phyloP scores from a whole-genome alignment of 2,888 invertebrate genomes.

The Drosophila ustulata region DNA sequence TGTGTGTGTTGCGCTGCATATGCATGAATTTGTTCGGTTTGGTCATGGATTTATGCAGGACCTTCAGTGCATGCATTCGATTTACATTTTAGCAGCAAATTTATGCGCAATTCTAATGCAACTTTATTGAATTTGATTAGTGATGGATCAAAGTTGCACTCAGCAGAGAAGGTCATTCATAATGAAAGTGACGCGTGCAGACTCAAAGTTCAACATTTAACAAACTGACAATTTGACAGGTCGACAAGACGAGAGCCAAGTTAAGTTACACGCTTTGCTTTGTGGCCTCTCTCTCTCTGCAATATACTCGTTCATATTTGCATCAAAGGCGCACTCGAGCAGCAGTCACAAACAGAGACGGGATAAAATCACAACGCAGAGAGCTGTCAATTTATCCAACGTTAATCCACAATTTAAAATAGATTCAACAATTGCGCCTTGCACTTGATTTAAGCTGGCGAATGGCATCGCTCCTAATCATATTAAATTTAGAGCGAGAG shows the following conservation, averaged over 20 bases:
- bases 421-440: not conserved
- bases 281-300: not conserved
- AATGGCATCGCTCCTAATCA: not conserved
- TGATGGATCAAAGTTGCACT: slow-evolving; percentile 39
- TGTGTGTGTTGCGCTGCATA: slow-evolving; percentile 39
- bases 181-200: slow-evolving; percentile 34
- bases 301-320: not conserved
- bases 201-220: slow-evolving; percentile 15
- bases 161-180: slow-evolving; percentile 26
- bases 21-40: slow-evolving; percentile 49
- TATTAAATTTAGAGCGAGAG: slow-evolving; percentile 3
- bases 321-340: slow-evolving; percentile 15
- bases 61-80: slow-evolving; percentile 53
- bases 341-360: slow-evolving; percentile 1
- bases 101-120: slow-evolving; percentile 68
- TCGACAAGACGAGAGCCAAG: slow-evolving; percentile 18
- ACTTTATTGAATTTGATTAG: slow-evolving; percentile 74
- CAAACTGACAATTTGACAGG: slow-evolving; percentile 19
- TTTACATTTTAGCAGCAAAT: slow-evolving; percentile 50
- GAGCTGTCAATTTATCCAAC: slow-evolving; percentile 5
- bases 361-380: not conserved
- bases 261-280: slow-evolving; percentile 1
- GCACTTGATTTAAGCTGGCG: not conserved
- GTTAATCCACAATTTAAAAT: no score
- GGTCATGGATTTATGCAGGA: slow-evolving; percentile 55